A percentile compares a stretch with the other conserved stretches of the same genome.
Conservation (phyloP, 2,797 vertebrate species). For the Pelochelys cantorii region DNA sequence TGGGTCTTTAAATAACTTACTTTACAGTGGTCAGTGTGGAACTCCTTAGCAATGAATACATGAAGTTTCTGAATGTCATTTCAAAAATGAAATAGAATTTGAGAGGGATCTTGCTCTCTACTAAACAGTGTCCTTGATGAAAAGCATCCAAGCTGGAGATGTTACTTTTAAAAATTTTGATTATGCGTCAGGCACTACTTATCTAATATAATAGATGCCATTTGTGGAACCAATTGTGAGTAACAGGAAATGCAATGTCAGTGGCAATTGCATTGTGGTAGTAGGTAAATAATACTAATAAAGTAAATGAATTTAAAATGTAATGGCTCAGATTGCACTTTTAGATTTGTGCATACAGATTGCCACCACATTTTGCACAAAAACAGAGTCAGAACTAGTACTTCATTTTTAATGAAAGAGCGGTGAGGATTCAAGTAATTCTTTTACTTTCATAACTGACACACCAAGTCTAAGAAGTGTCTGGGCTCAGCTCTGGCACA, state of each 20-base stretch:
- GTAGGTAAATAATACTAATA: not conserved
- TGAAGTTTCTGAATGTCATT: not conserved
- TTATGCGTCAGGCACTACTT: not conserved
- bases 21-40: not conserved
- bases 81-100: not conserved
- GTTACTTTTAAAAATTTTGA: not conserved
- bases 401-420: too few species aligned
- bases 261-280: not conserved
- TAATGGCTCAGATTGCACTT: not conserved
- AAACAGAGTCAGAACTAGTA: not conserved
- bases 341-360: not conserved
- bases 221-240: not conserved
- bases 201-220: not conserved
- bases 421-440: too few species aligned
- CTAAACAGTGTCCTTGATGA: not conserved
- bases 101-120: not conserved
- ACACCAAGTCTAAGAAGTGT: too few species aligned
- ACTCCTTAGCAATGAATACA: constrained; percentile 11
- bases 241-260: not conserved
- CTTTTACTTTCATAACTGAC: too few species aligned
- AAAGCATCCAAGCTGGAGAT: not conserved
- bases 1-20: not conserved
- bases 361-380: not conserved
- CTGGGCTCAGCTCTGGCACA: too few species aligned
- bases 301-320: constrained; percentile 1